Evolutionary conservation across 2,797 vertebrate species (phyloP), one percentile per base, ranked within the genome.

Genomic region (Takifugu rubripes): DNA sequence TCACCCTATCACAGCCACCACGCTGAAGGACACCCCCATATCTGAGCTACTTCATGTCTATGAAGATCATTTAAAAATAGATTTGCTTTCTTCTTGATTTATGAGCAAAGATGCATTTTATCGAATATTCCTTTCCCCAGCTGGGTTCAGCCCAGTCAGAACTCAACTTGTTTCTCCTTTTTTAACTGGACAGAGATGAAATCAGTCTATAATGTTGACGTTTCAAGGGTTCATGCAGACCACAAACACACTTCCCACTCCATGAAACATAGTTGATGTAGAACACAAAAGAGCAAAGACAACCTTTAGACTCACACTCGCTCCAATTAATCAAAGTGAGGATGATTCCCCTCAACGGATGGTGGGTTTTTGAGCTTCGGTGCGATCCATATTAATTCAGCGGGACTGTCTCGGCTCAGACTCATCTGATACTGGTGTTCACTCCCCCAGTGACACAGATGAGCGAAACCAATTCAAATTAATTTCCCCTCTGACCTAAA

Each of bases 361-460:
- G 1, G 17, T 49, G 42, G 6, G 24, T 36, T 43, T 61, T 16
- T n/a, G 3, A 43, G n/a, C 36, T 24, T 60, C 25, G 31, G 2
- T 2, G 2, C 14, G 15, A 6, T 48, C 10, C 26, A 25, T 12
- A 33, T 50, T 29, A 15, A 51, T 29, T 36, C 9, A 48, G 43
- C 5, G 3, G 5, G 7, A 21, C 25, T 52, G 33, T 40, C 33
- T 68, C 61, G 43, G 14, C 67, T 69, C 49, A 50, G 44, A 53
- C 57, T 14, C n/a, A 14, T 17, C 36, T 40, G 36, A 40, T 14
- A 40, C 14, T 46, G 27, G 33, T 15, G 5, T 47, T 59, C 16
- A 54, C 7, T 42, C 4, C 2, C 6, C 25, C 15, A 6, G 11
- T 11, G 5, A 21, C 17, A 42, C n/a, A 6, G 24, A 31, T 25